Evolutionary conservation across 2,113 vertebrate species (phyloP).

Genomic region (Silurus glanis): DNA sequence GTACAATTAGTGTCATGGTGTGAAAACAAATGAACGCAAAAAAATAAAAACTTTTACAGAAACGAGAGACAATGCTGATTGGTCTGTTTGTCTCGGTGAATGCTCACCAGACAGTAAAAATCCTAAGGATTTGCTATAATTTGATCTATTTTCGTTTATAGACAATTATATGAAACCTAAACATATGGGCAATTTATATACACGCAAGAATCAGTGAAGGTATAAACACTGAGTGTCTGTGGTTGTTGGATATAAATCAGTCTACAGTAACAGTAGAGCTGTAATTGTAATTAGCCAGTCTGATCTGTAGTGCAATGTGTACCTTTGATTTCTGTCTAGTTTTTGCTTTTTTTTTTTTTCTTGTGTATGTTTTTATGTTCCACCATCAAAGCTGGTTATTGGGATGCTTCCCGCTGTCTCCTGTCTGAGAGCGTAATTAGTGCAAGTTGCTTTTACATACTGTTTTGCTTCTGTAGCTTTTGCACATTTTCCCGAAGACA

Average conservation of each 20-base stretch:
- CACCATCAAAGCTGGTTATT: slow-evolving; percentile 41
- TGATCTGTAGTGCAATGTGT: slow-evolving; percentile 14
- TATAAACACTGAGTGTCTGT: slow-evolving; percentile 38
- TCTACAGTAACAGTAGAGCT: slow-evolving; percentile 24
- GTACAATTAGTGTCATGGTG: background rate
- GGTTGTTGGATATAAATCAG: slow-evolving; percentile 27
- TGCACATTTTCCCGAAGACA: slow-evolving; percentile 21
- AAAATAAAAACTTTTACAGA: background rate
- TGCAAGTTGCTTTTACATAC: slow-evolving; percentile 51
- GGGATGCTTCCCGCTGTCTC: slow-evolving; percentile 49
- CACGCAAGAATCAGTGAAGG: slow-evolving; percentile 22
- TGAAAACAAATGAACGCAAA: background rate
- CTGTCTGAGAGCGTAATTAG: slow-evolving; percentile 59
- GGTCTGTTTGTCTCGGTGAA: background rate
- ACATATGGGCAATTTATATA: background rate
- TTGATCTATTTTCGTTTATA: background rate
- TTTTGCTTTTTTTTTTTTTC: slow-evolving; percentile 12
- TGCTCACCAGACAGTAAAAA: slow-evolving; percentile 21
- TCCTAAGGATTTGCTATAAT: background rate
- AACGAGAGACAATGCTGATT: background rate
- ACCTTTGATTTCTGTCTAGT: slow-evolving; percentile 39
- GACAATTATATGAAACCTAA: background rate
- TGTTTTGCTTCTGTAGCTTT: slow-evolving; percentile 45
- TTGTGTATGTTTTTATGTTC: slow-evolving; percentile 53
- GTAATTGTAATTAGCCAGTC: slow-evolving; percentile 40